Conservation (phyloP, 2,113 vertebrate species). For the Himantopus leucocephalus region DNA sequence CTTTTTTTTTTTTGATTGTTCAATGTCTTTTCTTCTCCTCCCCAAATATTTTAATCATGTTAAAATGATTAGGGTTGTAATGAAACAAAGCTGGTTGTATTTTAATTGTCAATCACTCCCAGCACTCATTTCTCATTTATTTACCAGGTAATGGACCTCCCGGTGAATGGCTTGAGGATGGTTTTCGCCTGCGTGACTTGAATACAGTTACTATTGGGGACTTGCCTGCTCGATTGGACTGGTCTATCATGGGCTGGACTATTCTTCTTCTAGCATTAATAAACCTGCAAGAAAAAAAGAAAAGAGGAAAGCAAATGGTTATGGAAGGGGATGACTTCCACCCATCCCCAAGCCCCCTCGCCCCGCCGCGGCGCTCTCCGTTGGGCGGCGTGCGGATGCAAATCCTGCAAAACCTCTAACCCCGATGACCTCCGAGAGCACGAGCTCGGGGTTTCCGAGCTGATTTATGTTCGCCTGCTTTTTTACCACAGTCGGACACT, state of each 20-base stretch:
- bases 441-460: slow-evolving; percentile 84
- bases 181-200: slow-evolving; percentile 78
- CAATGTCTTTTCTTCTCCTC: background rate
- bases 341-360: background rate
- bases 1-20: background rate
- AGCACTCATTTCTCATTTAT: slow-evolving; percentile 77
- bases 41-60: slow-evolving; percentile 31
- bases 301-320: slow-evolving; percentile 54
- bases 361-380: background rate
- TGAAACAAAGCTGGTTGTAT: slow-evolving; percentile 59
- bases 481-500: slow-evolving; percentile 86
- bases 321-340: slow-evolving; percentile 25
- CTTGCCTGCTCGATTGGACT: slow-evolving; percentile 99
- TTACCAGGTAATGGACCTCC: slow-evolving; percentile 85
- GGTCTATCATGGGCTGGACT: slow-evolving; percentile 99
- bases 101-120: slow-evolving; percentile 73
- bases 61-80: slow-evolving; percentile 74
- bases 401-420: slow-evolving; percentile 74
- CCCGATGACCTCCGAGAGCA: slow-evolving; percentile 84
- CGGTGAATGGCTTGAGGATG: slow-evolving; percentile 84
- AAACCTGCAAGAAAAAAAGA: slow-evolving; percentile 85
- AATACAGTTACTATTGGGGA: slow-evolving; percentile 85
- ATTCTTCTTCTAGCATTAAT: slow-evolving; percentile 99
- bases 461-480: slow-evolving; percentile 96
- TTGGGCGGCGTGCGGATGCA: slow-evolving; percentile 16